Percentiles rank a stretch among this genome's conserved stretches.
These are phyloP conservation scores for Merops nubicus DNA, from an alignment of 2,113 vertebrate species.

Conservation along the genomic window DNA sequence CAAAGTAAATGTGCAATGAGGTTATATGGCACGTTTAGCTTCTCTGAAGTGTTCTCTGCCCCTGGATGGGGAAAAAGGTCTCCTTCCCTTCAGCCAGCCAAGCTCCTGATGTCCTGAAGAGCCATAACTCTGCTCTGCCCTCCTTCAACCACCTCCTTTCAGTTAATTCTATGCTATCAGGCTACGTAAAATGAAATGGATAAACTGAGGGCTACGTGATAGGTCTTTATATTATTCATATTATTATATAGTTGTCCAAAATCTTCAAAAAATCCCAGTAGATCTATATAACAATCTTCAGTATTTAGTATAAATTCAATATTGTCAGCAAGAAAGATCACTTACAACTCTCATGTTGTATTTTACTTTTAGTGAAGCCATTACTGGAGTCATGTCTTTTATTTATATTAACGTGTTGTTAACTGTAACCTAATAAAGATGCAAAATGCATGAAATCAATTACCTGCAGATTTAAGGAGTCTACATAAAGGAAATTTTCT, in stretches of 20 bases:
- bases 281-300: background rate
- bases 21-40: background rate
- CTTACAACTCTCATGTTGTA: background rate
- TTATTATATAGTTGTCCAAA: background rate
- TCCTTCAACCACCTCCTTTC: background rate
- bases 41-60: background rate
- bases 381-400: background rate
- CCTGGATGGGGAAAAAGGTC: background rate
- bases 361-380: slow-evolving; percentile 2
- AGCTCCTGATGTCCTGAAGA: background rate
- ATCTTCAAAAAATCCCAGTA: background rate
- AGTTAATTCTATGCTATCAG: background rate
- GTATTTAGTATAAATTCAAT: background rate
- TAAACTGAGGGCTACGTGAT: background rate
- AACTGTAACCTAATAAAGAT: slow-evolving; percentile 13
- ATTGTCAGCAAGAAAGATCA: background rate
- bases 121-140: background rate
- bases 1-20: rapidly evolving
- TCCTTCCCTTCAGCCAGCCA: background rate
- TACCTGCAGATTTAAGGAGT: background rate
- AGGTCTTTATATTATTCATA: background rate
- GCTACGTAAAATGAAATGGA: background rate
- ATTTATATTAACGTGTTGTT: slow-evolving; percentile 13
- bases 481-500: background rate
- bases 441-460: slow-evolving; percentile 25